Base-by-base conservation (phyloP, 2,888 invertebrate genomes). In the Drosophila leonis region DNA sequence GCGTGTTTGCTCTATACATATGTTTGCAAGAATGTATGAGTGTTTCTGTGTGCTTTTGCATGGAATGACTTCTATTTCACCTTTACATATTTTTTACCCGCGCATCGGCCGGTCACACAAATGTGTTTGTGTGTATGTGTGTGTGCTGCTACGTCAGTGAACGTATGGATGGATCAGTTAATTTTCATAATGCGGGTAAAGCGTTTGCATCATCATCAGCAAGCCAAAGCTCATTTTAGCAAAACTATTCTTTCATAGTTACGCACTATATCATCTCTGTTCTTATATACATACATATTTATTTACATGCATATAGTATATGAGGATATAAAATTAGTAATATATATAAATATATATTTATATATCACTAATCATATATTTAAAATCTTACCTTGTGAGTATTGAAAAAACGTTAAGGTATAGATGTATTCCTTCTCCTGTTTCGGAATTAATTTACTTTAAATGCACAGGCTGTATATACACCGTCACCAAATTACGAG, bases 11-110 rank as follows among this genome's bases (percentile, higher is more conserved):
- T 20, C 39, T 33, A 24, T 54, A n/a, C n/a, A n/a, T n/a, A 56
- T 54, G 29, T 20, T n/a, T 72, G 51, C 57, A 31, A 72, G 52
- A 44, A 7, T 37, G 52, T 52, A 13, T 35, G 41, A 64, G 49
- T 37, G 49, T 65, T 62, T 56, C 35, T 41, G 27, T 72, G 63
- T 65, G 75, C 59, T 46, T 68, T 49, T 49, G 70, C 35, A 75
- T 80, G 81, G 80, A 79, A 89, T 86, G 86, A 86, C 86, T 86
- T 86, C 72, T 86, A 86, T 86, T 86, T 86, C 87, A 86, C 86
- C 86, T 86, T 86, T 86, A 89, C 84, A 89, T 65, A 82, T 72
- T 79, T 72, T 57, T 65, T 71, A 63, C 74, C 72, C 68, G 69
- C 72, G 61, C 51, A 39, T 44, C 52, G 48, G 44, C 62, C 72